phyloP scores from a whole-genome alignment of 1,140 invertebrate species.

The Drosophila parabipectinata region DNA sequence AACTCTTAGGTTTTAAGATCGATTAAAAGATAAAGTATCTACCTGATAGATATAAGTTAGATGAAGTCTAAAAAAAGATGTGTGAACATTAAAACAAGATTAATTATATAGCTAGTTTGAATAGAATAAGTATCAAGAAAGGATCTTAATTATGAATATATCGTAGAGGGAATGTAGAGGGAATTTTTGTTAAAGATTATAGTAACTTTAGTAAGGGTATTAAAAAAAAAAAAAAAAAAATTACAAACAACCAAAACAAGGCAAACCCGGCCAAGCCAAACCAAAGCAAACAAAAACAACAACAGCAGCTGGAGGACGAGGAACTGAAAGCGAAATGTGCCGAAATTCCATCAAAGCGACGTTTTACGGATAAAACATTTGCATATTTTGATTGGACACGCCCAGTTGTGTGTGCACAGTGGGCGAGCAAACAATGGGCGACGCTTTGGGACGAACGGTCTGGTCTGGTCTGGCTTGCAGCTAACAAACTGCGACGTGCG shows the following conservation, averaged over 20 bases:
- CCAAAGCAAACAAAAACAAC: constrained; percentile 61
- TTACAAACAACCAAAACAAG: constrained; percentile 52
- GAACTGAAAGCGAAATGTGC: constrained; percentile 59
- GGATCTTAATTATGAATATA: too few relatives aligned
- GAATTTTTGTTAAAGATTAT: not conserved
- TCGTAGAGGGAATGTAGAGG: too few relatives aligned
- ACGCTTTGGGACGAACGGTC: constrained; percentile 6
- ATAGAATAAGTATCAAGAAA: too few relatives aligned
- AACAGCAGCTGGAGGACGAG: constrained; percentile 26
- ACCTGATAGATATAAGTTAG: too few relatives aligned
- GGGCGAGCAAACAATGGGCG: constrained; percentile 72
- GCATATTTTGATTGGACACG: constrained; percentile 81
- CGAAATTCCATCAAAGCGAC: constrained; percentile 79
- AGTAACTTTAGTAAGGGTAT: not conserved
- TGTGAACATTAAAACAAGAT: too few relatives aligned
- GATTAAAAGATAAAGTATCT: too few relatives aligned
- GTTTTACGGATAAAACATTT: constrained; percentile 80
- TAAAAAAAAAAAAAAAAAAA: not conserved
- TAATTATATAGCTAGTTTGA: too few relatives aligned
- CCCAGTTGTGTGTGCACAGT: constrained; percentile 66
- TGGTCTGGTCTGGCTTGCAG: constrained; percentile 56
- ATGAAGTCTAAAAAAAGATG: too few relatives aligned
- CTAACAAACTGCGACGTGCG: constrained; percentile 70
- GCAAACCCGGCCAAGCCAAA: constrained; percentile 65
- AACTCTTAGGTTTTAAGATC: too few relatives aligned